Evolutionary conservation across 1,140 invertebrate species (phyloP).

Genomic region (Druon quercuslanigerum): DNA sequence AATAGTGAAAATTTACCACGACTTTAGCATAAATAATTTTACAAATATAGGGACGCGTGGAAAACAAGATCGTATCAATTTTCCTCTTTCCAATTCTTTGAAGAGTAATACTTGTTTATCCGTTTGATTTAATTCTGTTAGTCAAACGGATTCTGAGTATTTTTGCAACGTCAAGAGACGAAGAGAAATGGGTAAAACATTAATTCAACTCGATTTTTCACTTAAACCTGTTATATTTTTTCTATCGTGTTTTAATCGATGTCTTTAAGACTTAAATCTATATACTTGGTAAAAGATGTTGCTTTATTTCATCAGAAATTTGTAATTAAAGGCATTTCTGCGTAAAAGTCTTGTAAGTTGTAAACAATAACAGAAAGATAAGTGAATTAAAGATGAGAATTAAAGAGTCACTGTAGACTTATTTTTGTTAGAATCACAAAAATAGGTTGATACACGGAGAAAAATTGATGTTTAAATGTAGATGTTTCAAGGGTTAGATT

Average conservation of each 20-base stretch:
- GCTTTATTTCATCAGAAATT: too few species aligned
- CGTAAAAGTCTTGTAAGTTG: too few species aligned
- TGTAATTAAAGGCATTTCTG: too few species aligned
- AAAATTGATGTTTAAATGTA: too few species aligned
- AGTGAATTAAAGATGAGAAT: too few species aligned
- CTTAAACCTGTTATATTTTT: background rate
- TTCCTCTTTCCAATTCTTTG: slow-evolving; percentile 82
- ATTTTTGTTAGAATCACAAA: too few species aligned
- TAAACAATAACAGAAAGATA: too few species aligned
- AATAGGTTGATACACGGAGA: too few species aligned
- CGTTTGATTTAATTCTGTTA: slow-evolving; percentile 78
- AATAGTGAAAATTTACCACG: slow-evolving; percentile 88
- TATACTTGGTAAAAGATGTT: too few species aligned
- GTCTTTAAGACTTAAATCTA: background rate
- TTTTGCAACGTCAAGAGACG: slow-evolving; percentile 84
- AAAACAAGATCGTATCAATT: slow-evolving; percentile 88
- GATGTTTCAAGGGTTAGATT: too few species aligned
- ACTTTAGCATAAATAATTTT: slow-evolving; percentile 83
- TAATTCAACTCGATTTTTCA: slow-evolving; percentile 74
- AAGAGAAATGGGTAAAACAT: slow-evolving; percentile 77
- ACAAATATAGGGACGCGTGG: slow-evolving; percentile 71
- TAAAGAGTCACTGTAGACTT: too few species aligned
- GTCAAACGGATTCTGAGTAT: slow-evolving; percentile 82
- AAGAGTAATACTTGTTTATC: slow-evolving; percentile 74
- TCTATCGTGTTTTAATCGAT: slow-evolving; percentile 19